A percentile compares a stretch with the other conserved stretches of the same genome.
Conservation (phyloP, 2,888 invertebrate species). For the Pristionchus entomophagus region DNA sequence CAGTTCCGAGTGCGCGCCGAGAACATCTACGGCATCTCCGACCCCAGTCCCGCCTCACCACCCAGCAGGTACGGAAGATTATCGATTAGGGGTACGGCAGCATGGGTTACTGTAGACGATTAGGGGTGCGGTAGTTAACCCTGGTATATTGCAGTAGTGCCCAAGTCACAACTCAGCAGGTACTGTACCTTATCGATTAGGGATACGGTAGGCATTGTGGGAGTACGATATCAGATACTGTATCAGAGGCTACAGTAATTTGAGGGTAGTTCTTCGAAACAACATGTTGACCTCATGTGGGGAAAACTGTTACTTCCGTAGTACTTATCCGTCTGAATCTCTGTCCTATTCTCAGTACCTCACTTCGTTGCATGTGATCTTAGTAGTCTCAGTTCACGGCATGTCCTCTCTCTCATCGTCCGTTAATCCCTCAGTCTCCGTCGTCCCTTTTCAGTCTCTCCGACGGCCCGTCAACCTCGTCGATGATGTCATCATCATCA, state of each 20-base stretch:
- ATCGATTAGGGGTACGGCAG: too few relatives aligned
- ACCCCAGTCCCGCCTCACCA: constrained; percentile 90
- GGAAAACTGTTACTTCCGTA: too few relatives aligned
- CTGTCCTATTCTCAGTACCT: too few relatives aligned
- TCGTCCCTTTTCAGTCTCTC: constrained; percentile 43
- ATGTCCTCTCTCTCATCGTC: neutral
- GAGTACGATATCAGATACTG: too few relatives aligned
- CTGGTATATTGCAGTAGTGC: too few relatives aligned
- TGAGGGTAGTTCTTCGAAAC: too few relatives aligned
- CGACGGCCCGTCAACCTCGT: neutral
- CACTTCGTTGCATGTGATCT: neutral
- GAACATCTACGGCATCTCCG: constrained; percentile 95
- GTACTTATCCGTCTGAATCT: neutral
- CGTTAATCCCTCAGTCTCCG: neutral
- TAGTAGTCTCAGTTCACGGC: neutral
- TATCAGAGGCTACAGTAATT: neutral
- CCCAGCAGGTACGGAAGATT: constrained; percentile 60
- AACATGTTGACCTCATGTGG: too few relatives aligned
- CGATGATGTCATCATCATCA: neutral
- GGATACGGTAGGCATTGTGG: too few relatives aligned
- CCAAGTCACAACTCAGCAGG: too few relatives aligned
- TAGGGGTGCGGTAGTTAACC: neutral
- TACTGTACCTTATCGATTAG: too few relatives aligned
- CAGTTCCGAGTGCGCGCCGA: constrained; percentile 95
- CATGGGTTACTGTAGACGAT: neutral